These are phyloP conservation scores for Gonatopus flavifemur DNA, from an alignment of 1,140 invertebrate species.

Conservation along the genomic window DNA sequence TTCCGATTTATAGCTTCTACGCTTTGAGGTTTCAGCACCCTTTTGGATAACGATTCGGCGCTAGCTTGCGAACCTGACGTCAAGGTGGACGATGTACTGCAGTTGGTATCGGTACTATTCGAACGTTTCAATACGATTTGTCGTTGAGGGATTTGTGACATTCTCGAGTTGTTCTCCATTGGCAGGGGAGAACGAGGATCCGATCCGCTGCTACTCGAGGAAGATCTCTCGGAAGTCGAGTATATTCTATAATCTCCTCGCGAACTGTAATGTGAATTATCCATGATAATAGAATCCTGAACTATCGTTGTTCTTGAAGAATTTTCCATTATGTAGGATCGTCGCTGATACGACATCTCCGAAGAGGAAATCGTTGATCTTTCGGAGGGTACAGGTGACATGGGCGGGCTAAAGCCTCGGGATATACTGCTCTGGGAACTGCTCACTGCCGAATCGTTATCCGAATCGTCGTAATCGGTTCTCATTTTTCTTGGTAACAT, in stretches of 20 bases:
- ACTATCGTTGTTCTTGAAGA: constrained; percentile 13
- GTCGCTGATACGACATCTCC: constrained; percentile 31
- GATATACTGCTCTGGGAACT: constrained; percentile 73
- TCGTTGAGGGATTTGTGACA: constrained; percentile 61
- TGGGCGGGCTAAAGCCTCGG: constrained; percentile 66
- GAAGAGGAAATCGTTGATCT: constrained; percentile 41
- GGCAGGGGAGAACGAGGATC: constrained; percentile 54
- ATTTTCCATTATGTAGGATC: constrained; percentile 31
- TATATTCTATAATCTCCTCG: constrained; percentile 57
- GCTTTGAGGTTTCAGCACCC: constrained; percentile 74
- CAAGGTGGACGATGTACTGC: constrained; percentile 59
- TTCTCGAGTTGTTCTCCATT: constrained; percentile 62
- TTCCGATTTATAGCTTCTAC: constrained; percentile 82
- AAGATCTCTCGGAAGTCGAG: constrained; percentile 54
- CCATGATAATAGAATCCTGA: too few species aligned
- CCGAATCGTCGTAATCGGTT: constrained; percentile 69
- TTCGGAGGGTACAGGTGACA: constrained; percentile 56
- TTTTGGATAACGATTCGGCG: constrained; percentile 48
- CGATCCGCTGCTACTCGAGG: constrained; percentile 33
- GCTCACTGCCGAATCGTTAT: constrained; percentile 84
- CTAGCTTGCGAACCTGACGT: constrained; percentile 71
- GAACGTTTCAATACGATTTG: constrained; percentile 41
- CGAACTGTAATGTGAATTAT: too few species aligned
- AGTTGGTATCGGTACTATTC: constrained; percentile 45
- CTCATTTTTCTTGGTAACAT: constrained; percentile 36